Conservation (phyloP, 2,113 vertebrate genomes). For the Pachypanchax playfairii region DNA sequence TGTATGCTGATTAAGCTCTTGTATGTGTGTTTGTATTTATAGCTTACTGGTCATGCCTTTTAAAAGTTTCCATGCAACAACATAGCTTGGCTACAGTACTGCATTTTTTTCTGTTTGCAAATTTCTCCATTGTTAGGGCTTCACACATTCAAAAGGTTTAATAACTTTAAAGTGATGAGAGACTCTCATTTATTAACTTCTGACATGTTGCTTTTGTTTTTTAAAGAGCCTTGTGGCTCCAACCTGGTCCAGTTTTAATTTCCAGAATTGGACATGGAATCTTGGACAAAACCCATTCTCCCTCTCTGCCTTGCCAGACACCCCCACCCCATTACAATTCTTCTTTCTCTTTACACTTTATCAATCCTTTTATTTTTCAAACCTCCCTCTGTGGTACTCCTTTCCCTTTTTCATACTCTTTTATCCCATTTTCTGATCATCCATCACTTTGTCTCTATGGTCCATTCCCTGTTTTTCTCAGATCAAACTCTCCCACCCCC, state of each 20-base stretch:
- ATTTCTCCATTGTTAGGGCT: slow-evolving; percentile 53
- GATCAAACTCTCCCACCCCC: slow-evolving; percentile 9
- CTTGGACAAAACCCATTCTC: slow-evolving; percentile 29
- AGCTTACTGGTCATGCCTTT: slow-evolving; percentile 56
- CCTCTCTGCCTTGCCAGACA: slow-evolving; percentile 24
- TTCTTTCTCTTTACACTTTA: slow-evolving; percentile 7
- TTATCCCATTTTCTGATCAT: background rate
- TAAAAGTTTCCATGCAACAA: slow-evolving; percentile 63
- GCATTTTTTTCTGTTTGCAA: slow-evolving; percentile 58
- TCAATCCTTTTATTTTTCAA: slow-evolving; percentile 6
- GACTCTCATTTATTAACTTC: slow-evolving; percentile 26
- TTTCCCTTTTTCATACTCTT: background rate
- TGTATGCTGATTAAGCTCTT: slow-evolving; percentile 14
- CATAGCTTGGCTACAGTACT: slow-evolving; percentile 59
- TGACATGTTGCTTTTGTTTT: slow-evolving; percentile 63
- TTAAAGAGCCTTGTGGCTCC: slow-evolving; percentile 27
- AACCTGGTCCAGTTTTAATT: slow-evolving; percentile 53
- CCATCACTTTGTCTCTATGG: slow-evolving; percentile 8
- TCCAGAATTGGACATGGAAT: slow-evolving; percentile 66
- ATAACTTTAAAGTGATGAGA: slow-evolving; percentile 68
- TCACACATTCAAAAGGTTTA: slow-evolving; percentile 53
- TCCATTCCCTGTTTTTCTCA: slow-evolving; percentile 6
- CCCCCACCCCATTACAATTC: slow-evolving; percentile 9
- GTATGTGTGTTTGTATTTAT: slow-evolving; percentile 25
- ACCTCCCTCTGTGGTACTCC: background rate